Evolutionary conservation across 2,113 vertebrate species (phyloP).

Genomic region (Chrysochloris asiatica): DNA sequence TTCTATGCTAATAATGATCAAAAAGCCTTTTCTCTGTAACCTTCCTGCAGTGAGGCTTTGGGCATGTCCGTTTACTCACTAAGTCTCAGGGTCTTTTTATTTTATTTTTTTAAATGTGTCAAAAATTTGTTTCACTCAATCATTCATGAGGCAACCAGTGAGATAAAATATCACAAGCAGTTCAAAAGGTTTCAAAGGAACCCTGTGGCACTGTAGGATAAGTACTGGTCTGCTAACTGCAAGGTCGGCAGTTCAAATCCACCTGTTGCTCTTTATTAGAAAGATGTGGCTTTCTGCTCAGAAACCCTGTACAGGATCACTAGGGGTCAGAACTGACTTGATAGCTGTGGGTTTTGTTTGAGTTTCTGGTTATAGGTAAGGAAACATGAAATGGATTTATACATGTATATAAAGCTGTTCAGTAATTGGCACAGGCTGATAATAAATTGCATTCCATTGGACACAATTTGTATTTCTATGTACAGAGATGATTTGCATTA

Average conservation of each 20-base stretch:
- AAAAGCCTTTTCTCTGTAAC: not conserved
- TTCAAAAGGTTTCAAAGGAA: not conserved
- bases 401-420: not conserved
- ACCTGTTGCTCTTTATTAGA: no score
- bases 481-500: not conserved
- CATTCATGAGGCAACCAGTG: not conserved
- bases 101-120: not conserved
- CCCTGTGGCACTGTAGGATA: no score
- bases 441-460: not conserved
- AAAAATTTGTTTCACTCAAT: not conserved
- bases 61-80: not conserved
- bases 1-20: not conserved
- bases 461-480: not conserved
- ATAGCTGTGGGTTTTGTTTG: no score
- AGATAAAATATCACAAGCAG: not conserved
- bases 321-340: no score
- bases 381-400: not conserved
- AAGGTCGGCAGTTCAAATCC: no score
- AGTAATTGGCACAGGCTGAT: not conserved
- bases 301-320: no score
- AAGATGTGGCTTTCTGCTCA: no score
- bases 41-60: not conserved
- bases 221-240: no score
- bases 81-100: not conserved
- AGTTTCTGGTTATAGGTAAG: no score